Conservation (phyloP, 2,113 vertebrate genomes). For the Zosterops hypoxanthus region DNA sequence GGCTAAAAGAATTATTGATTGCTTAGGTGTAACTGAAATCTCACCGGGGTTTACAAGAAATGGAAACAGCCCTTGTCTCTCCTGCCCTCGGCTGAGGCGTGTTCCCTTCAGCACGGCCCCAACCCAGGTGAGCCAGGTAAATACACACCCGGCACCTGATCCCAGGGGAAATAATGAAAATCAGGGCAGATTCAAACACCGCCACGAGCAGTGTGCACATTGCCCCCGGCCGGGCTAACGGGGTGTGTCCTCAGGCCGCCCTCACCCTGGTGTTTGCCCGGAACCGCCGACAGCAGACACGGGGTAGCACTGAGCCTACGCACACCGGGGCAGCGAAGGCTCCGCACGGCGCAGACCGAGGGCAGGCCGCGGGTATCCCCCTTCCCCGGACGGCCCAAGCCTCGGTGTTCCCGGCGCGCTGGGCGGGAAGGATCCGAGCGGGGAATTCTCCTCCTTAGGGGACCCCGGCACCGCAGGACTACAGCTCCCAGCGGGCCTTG, state of each 20-base stretch:
- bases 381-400: not conserved
- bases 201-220: not conserved
- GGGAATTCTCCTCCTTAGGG: fast-evolving
- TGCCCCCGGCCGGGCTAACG: not conserved
- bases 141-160: not conserved
- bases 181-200: not conserved
- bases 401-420: not conserved
- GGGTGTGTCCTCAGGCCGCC: not conserved
- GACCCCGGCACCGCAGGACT: not conserved
- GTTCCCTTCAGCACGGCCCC: not conserved
- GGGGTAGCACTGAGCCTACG: not conserved
- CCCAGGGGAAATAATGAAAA: not conserved
- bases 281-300: fast-evolving
- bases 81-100: not conserved
- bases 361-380: not conserved
- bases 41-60: not conserved
- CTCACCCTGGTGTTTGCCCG: too few species aligned
- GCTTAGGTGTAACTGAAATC: not conserved
- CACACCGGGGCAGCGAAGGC: not conserved
- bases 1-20: not conserved
- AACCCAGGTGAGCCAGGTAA: not conserved
- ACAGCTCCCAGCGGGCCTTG: slow-evolving; percentile 6
- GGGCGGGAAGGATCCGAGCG: not conserved
- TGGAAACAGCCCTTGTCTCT: not conserved
- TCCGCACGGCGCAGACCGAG: not conserved